Base-by-base conservation (phyloP, 2,113 vertebrate species). In the Setophaga coronata region DNA sequence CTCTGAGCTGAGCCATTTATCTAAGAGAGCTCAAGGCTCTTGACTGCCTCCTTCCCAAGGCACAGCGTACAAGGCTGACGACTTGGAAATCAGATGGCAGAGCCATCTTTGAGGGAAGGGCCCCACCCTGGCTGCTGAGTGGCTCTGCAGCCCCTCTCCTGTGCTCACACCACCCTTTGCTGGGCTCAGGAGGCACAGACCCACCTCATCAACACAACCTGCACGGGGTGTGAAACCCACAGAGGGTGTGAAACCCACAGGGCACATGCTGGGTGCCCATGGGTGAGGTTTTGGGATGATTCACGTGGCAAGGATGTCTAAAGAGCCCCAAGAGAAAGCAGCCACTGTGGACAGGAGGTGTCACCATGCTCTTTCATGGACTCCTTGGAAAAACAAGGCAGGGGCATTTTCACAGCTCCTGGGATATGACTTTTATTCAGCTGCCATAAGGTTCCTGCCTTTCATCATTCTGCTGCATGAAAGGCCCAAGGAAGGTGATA, bases 1-100 rank as follows among this genome's bases (percentile, higher is more conserved):
- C 90, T 88, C 58, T 71, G 91, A 86, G 67, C 54, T 53, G 71
- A 92, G 79, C 58, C 67, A 60, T 93, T 95, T 90, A 60, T 70
- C 62, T 86, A 67, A 77, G 51, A 86, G n/a, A 89, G 34, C 58
- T 82, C 54, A 10, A 34, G 64, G 43, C 71, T 87, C 86, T 86
- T 62, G 80, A 62, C 33, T 47, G 3, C 28, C 17, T 81, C 76
- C 87, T 82, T 34, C 73, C 16, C 16, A 0, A 87, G 42, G 56
- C 82, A 54, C 76, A 16, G 85, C 50, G 38, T 8, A 9, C 9
- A 40, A 43, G 79, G 74, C 53, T 73, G 66, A 12, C 5, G 47
- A 2, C 3, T 58, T 0, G 6, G 31, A 33, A 64, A 67, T 43
- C 47, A 67, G 61, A 60, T 62, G 51, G 60, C 69, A 84, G 64